phyloP scores from a whole-genome alignment of 2,113 vertebrate genomes.

The Sminthopsis crassicaudata region DNA sequence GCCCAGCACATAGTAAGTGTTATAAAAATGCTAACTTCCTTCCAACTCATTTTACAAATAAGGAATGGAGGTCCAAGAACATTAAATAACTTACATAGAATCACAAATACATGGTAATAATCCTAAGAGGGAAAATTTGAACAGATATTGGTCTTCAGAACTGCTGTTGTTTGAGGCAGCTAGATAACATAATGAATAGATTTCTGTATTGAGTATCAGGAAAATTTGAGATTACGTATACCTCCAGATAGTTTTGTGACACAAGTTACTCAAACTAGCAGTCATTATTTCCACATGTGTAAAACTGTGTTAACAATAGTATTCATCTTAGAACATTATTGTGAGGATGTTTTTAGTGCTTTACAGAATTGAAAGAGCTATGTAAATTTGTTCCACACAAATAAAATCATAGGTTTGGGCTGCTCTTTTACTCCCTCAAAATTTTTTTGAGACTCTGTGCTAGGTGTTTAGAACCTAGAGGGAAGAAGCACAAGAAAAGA shows the following conservation, averaged over 20 bases:
- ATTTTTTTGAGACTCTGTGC: neutral
- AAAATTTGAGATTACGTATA: neutral
- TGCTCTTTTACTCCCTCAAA: neutral
- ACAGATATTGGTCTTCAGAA: neutral
- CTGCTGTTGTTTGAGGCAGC: neutral
- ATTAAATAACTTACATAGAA: neutral
- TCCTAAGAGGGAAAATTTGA: neutral
- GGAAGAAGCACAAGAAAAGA: too few relatives aligned
- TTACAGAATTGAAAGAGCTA: neutral
- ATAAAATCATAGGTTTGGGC: neutral
- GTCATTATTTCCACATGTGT: neutral
- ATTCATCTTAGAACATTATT: neutral
- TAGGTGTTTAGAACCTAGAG: too few relatives aligned
- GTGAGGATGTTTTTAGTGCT: neutral
- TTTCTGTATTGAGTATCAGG: neutral
- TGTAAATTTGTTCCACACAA: neutral
- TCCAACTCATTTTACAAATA: neutral
- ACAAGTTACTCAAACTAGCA: neutral
- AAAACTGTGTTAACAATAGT: neutral
- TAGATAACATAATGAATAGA: neutral
- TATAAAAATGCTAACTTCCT: neutral
- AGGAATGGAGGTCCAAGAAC: neutral
- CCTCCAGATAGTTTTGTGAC: neutral
- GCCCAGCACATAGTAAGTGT: neutral
- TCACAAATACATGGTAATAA: neutral